A percentile compares a stretch with the other conserved stretches of the same genome.
Evolutionary conservation across 2,797 vertebrate species (phyloP).

Genomic region (Microcaecilia unicolor): DNA sequence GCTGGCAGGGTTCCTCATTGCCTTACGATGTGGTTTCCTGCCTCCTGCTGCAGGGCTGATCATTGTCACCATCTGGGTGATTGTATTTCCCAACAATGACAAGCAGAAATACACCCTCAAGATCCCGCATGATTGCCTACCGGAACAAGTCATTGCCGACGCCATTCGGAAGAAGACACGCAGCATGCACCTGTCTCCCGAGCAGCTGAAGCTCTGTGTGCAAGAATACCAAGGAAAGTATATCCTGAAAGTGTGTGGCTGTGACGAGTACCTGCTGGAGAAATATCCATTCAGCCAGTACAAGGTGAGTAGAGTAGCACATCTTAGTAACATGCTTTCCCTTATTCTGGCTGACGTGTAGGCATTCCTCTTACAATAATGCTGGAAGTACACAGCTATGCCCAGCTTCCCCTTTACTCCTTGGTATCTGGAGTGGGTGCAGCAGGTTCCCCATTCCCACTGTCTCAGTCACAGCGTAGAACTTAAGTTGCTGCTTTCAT

Average conservation of each 20-base stretch:
- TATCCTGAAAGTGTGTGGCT: conserved; percentile 64
- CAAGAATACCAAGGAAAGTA: conserved; percentile 71
- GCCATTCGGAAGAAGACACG: conserved; percentile 67
- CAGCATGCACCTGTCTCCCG: conserved; percentile 65
- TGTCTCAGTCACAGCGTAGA: too few relatives aligned
- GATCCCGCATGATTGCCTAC: conserved; percentile 59
- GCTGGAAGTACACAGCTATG: too few relatives aligned
- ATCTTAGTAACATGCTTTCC: too few relatives aligned
- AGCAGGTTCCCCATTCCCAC: too few relatives aligned
- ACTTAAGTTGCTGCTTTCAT: too few relatives aligned
- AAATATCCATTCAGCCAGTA: conserved; percentile 68
- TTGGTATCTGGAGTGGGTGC: too few relatives aligned
- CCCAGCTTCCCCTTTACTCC: too few relatives aligned
- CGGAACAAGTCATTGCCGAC: conserved; percentile 56
- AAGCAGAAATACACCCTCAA: conserved; percentile 69
- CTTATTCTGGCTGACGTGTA: too few relatives aligned
- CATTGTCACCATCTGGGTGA: conserved; percentile 71
- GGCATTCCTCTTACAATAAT: too few relatives aligned
- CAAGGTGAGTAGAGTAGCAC: conserved; percentile 47
- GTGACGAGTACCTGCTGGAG: conserved; percentile 68
- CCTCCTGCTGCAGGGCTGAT: conserved; percentile 43
- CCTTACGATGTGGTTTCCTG: too few relatives aligned
- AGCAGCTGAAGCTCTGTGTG: conserved; percentile 65
- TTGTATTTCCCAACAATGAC: conserved; percentile 65
- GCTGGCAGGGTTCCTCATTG: neutral